phyloP scores from a whole-genome alignment of 2,113 vertebrate genomes.

The Hemichromis elongatus region DNA sequence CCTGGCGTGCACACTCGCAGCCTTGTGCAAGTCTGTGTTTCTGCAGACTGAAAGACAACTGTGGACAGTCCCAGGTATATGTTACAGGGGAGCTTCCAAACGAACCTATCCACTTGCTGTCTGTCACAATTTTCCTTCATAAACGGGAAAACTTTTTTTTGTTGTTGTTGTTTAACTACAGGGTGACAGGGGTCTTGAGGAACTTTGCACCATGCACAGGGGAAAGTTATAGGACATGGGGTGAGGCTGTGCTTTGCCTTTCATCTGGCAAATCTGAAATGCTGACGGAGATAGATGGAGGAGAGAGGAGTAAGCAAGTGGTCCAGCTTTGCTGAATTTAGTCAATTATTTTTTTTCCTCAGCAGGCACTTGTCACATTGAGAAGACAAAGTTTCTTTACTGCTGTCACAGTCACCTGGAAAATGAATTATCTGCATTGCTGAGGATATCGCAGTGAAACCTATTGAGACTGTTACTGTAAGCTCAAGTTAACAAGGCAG shows the following conservation, averaged over 20 bases:
- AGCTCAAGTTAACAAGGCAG: background rate
- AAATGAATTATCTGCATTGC: background rate
- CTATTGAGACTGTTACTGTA: background rate
- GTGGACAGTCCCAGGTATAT: slow-evolving; percentile 55
- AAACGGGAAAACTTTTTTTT: slow-evolving; percentile 21
- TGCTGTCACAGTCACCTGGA: background rate
- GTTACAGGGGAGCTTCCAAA: background rate
- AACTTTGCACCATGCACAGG: slow-evolving; percentile 35
- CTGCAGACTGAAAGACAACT: slow-evolving; percentile 56
- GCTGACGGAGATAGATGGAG: slow-evolving; percentile 35
- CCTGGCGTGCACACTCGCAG: slow-evolving; percentile 22
- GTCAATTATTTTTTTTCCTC: slow-evolving; percentile 30
- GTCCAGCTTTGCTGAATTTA: slow-evolving; percentile 14
- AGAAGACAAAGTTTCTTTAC: background rate
- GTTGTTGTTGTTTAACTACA: background rate
- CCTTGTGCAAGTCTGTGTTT: slow-evolving; percentile 30
- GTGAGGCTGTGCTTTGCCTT: slow-evolving; percentile 20
- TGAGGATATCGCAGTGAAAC: background rate
- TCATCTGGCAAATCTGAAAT: background rate
- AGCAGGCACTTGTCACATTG: slow-evolving; percentile 10
- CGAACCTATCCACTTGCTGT: slow-evolving; percentile 53
- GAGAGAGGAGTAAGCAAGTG: slow-evolving; percentile 35
- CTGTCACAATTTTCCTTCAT: slow-evolving; percentile 51
- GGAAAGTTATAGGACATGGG: slow-evolving; percentile 64
- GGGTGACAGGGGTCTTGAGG: background rate